Conservation (phyloP, 2,888 invertebrate species). For the Cyclophora albipunctata region DNA sequence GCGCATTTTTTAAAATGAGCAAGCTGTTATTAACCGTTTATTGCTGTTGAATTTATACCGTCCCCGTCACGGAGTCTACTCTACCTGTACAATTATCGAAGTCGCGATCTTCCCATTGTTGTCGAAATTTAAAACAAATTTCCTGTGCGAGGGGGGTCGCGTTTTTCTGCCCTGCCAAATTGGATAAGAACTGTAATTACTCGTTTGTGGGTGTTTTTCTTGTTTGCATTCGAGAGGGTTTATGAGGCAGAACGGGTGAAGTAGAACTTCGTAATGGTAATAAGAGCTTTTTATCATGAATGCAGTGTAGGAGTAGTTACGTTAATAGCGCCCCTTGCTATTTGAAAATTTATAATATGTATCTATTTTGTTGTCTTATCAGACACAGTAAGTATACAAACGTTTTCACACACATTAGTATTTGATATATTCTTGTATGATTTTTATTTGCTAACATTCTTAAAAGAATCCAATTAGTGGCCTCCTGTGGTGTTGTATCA, state of each 20-base stretch:
- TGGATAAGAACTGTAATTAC: conserved; percentile 74
- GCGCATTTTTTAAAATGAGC: conserved; percentile 45
- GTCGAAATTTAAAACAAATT: conserved; percentile 75
- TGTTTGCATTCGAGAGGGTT: conserved; percentile 44
- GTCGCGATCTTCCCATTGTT: conserved; percentile 71
- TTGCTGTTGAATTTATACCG: conserved; percentile 61
- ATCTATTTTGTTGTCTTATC: background rate
- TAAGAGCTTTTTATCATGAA: conserved; percentile 20
- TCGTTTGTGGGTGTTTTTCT: conserved; percentile 53
- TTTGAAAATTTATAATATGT: background rate
- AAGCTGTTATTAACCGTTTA: conserved; percentile 68
- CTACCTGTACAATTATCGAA: conserved; percentile 57
- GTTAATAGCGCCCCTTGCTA: conserved; percentile 7
- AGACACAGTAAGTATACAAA: too few species aligned
- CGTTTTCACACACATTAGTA: too few species aligned
- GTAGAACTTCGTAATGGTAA: conserved; percentile 29
- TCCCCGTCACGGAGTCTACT: conserved; percentile 61
- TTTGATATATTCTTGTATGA: too few species aligned
- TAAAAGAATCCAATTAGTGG: background rate
- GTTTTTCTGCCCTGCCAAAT: conserved; percentile 71
- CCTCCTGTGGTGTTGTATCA: too few species aligned
- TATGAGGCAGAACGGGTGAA: conserved; percentile 49
- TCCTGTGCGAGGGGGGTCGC: conserved; percentile 69
- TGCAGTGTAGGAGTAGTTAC: conserved; percentile 12
- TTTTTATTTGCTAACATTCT: background rate